phyloP scores from a whole-genome alignment of 2,113 vertebrate species.

The Phaetusa simplex region DNA sequence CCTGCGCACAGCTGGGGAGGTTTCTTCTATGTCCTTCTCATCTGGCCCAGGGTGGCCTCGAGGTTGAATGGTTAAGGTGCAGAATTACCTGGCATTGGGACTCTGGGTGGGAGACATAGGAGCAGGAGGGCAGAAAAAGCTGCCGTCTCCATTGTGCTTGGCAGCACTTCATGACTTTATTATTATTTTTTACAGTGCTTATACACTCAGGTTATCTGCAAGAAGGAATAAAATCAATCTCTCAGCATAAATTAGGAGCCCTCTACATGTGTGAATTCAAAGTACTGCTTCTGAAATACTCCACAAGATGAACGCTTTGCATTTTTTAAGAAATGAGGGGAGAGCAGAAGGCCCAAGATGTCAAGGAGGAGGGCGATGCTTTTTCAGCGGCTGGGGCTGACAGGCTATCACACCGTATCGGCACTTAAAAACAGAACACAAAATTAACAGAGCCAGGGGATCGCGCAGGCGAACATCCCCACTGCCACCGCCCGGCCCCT shows the following conservation, averaged over 20 bases:
- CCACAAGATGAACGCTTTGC: background rate
- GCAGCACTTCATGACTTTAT: background rate
- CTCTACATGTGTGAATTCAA: accelerated
- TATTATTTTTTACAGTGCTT: background rate
- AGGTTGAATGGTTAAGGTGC: background rate
- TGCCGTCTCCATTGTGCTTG: background rate
- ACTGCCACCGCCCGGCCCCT: too few species aligned
- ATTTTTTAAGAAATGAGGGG: accelerated
- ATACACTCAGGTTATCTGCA: background rate
- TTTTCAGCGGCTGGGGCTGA: background rate
- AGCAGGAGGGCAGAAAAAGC: background rate
- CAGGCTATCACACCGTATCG: accelerated
- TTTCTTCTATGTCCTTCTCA: background rate
- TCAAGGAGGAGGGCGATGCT: too few species aligned
- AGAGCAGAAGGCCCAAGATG: accelerated
- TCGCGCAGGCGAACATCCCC: accelerated
- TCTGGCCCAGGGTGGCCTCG: background rate
- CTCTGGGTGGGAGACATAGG: accelerated
- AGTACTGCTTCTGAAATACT: background rate
- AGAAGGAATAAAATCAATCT: background rate
- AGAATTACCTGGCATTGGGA: background rate
- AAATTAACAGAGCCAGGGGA: background rate
- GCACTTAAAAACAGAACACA: background rate
- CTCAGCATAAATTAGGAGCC: background rate
- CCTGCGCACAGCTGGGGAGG: background rate